Percentiles rank a stretch among this genome's conserved stretches.
These are phyloP conservation scores for Eurytoma californica DNA, from an alignment of 2,888 invertebrate species.

Conservation along the genomic window DNA sequence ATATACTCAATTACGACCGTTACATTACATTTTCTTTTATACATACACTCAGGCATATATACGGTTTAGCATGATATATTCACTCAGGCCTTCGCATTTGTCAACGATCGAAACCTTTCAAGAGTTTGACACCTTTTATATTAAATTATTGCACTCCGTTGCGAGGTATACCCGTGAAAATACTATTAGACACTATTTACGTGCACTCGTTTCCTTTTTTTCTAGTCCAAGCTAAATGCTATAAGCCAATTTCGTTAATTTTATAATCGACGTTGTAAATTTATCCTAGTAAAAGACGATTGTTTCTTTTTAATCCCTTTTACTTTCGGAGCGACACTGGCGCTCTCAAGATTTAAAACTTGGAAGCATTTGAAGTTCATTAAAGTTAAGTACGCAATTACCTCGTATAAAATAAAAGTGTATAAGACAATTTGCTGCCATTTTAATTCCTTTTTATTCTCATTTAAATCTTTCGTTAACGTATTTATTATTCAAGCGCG, in stretches of 20 bases:
- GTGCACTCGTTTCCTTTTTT: conserved; percentile 10
- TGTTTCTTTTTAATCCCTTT: not conserved
- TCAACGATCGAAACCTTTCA: conserved; percentile 40
- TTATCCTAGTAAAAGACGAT: conserved; percentile 27
- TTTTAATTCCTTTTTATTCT: conserved; percentile 19
- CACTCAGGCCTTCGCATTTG: conserved; percentile 18
- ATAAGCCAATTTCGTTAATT: conserved; percentile 34
- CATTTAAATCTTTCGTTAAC: conserved; percentile 14
- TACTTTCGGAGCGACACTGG: not conserved
- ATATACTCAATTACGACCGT: too few species aligned
- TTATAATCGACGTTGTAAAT: conserved; percentile 1
- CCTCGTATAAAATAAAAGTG: conserved; percentile 37
- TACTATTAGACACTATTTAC: conserved; percentile 29
- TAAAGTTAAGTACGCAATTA: conserved; percentile 31
- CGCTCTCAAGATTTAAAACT: conserved; percentile 25
- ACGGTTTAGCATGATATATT: conserved; percentile 2
- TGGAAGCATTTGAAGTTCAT: conserved; percentile 39
- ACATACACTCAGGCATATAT: conserved; percentile 30
- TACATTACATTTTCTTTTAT: conserved; percentile 2
- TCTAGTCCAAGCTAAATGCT: conserved; percentile 37
- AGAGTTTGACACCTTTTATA: conserved; percentile 32
- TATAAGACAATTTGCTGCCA: conserved; percentile 19
- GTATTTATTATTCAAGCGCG: conserved; percentile 20
- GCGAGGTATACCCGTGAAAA: conserved; percentile 49
- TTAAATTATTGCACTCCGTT: conserved; percentile 51